Conservation (phyloP, 2,113 vertebrate genomes). For the Vulpes lagopus region DNA sequence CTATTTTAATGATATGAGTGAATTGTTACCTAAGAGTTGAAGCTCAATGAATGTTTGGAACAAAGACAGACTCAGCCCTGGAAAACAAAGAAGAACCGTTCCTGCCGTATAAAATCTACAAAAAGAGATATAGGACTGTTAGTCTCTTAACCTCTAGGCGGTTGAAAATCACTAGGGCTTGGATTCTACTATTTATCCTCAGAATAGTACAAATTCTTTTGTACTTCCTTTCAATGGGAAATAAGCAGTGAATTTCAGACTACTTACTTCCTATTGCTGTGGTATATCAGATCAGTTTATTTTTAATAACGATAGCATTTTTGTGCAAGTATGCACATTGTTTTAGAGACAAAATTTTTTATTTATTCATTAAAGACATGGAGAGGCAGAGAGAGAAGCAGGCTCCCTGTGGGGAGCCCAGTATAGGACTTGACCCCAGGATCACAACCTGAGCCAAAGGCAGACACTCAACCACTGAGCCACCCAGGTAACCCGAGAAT, state of each 20-base stretch:
- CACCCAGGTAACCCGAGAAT: not conserved
- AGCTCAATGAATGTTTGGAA: not conserved
- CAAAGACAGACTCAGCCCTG: constrained; percentile 24
- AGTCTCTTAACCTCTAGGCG: not conserved
- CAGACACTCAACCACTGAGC: too few species aligned
- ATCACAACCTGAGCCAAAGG: too few species aligned
- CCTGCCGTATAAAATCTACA: not conserved
- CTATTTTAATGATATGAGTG: not conserved
- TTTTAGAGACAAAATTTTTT: not conserved
- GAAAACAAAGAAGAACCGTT: not conserved
- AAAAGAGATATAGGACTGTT: not conserved
- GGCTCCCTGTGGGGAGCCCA: too few species aligned
- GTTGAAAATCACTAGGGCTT: constrained; percentile 9
- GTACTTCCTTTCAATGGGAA: not conserved
- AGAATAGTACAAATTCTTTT: not conserved
- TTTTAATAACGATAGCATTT: not conserved
- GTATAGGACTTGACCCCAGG: too few species aligned
- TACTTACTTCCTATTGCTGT: not conserved
- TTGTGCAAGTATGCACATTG: not conserved
- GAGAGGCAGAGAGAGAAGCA: too few species aligned
- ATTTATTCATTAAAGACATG: too few species aligned
- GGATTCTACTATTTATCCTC: not conserved
- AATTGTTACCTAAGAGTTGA: not conserved
- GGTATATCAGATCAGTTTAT: not conserved
- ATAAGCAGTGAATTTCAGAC: constrained; percentile 3